Percentiles rank a stretch among this genome's conserved stretches.
phyloP scores from a whole-genome alignment of 2,113 vertebrate genomes.

The Lasiurus borealis region DNA sequence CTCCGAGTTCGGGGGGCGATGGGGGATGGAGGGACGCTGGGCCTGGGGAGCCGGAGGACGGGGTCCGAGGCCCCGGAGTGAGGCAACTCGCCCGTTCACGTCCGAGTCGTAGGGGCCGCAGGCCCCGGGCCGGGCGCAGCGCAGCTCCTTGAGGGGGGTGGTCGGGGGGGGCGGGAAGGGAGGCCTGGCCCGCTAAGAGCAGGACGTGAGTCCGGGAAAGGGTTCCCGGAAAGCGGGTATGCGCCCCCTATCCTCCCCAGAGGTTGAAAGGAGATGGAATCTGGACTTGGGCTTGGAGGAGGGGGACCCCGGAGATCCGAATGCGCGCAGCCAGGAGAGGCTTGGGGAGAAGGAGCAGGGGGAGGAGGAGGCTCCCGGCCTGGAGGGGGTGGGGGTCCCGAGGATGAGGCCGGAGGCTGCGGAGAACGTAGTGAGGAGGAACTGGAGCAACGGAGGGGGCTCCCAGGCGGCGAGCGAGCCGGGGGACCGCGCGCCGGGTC shows the following conservation, averaged over 20 bases:
- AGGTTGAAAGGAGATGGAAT: neutral
- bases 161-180: neutral
- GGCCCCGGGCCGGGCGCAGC: neutral
- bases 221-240: slow-evolving; percentile 1
- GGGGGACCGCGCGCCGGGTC: neutral
- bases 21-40: slow-evolving; percentile 7
- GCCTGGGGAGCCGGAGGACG: slow-evolving; percentile 40
- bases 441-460: neutral
- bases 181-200: neutral
- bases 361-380: neutral
- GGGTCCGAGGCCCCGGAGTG: slow-evolving; percentile 26
- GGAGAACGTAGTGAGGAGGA: neutral
- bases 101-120: neutral
- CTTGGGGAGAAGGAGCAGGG: neutral
- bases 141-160: neutral
- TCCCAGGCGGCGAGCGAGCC: neutral
- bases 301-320: neutral
- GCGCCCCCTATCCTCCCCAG: neutral
- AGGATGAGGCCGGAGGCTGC: neutral
- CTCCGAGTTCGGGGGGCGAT: neutral
- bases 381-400: neutral
- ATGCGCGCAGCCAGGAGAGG: neutral
- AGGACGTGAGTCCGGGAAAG: neutral
- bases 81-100: neutral
- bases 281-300: neutral